Base-by-base conservation (phyloP, 1,140 invertebrate genomes). In the Saccostrea echinata region DNA sequence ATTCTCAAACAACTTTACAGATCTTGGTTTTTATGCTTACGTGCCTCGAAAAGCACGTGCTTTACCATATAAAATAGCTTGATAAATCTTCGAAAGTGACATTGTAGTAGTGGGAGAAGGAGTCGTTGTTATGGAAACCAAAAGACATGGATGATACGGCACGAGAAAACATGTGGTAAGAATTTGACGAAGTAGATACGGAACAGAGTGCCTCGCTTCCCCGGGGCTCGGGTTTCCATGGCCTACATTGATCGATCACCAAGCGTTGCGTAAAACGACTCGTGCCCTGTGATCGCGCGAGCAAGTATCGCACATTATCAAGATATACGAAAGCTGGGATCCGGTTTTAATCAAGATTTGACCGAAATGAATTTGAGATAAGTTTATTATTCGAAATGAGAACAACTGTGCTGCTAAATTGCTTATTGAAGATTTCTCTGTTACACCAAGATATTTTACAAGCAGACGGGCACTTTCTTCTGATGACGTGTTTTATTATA, bases 61-160 rank as follows among this genome's bases (percentile, higher is more conserved):
- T 76, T 76, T 30, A 33, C 68, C 27, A 43, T 68, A 85, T 61
- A 85, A 68, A 68, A 51, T 30, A 30, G 61, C 21, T 35, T 68
- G 84, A 85, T 85, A 85, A 27, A 51, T 57, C 57, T 68, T 24
- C n/a, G 57, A 85, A 33, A 68, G 84, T 68, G 57, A 85, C 84
- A 57, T 51, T 85, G 35, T 53, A 61, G 84, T 68, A 61, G 55
- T 33, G 18, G 84, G n/a, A 33, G 84, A 64, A 51, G 57, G 84
- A 85, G 27, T 16, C 57, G 84, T 85, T 35, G 27, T 57, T 33
- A 85, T 85, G 84, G 55, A 55, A 68, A 85, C 84, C 57, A 24
- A 85, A 57, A 85, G 84, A 68, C 84, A 85, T 68, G 84, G 57
- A 24, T 85, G 84, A 84, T 84, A 84, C 27, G 35, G 84, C n/a